phyloP scores from a whole-genome alignment of 2,113 vertebrate genomes.

The Apteryx owenii region DNA sequence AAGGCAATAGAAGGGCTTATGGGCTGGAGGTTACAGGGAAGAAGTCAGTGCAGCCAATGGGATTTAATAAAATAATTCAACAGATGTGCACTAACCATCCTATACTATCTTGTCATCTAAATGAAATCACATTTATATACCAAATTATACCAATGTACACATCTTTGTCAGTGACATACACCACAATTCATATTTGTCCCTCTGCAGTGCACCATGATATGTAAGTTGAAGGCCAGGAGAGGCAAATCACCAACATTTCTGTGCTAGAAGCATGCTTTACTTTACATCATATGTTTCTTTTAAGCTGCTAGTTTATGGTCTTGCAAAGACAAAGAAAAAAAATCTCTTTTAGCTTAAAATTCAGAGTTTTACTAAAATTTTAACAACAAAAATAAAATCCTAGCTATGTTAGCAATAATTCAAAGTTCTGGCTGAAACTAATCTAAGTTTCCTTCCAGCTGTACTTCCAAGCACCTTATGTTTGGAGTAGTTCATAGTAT shows the following conservation, averaged over 20 bases:
- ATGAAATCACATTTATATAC: not conserved
- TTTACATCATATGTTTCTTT: conserved; percentile 45
- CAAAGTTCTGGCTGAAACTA: not conserved
- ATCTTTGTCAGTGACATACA: not conserved
- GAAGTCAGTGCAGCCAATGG: not conserved
- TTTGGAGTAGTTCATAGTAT: not conserved
- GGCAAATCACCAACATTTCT: not conserved
- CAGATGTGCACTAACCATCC: not conserved
- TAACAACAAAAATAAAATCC: conserved; percentile 17
- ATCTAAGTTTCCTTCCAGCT: not conserved
- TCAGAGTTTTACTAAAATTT: conserved; percentile 37
- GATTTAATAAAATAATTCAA: conserved; percentile 7
- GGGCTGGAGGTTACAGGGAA: not conserved
- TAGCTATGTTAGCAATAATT: conserved; percentile 11
- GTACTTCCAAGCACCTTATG: conserved; percentile 3
- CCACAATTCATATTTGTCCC: not conserved
- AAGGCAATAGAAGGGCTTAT: not conserved
- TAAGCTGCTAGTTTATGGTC: conserved; percentile 18
- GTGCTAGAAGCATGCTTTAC: not conserved
- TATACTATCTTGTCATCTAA: not conserved
- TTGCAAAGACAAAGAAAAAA: conserved; percentile 24
- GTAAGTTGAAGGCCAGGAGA: not conserved
- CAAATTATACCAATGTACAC: not conserved
- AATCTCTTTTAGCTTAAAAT: conserved; percentile 49
- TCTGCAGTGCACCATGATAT: not conserved